Evolutionary conservation across 2,797 vertebrate genomes (phyloP), one percentile per base, ranked within the genome.

Genomic region (Helostoma temminkii): DNA sequence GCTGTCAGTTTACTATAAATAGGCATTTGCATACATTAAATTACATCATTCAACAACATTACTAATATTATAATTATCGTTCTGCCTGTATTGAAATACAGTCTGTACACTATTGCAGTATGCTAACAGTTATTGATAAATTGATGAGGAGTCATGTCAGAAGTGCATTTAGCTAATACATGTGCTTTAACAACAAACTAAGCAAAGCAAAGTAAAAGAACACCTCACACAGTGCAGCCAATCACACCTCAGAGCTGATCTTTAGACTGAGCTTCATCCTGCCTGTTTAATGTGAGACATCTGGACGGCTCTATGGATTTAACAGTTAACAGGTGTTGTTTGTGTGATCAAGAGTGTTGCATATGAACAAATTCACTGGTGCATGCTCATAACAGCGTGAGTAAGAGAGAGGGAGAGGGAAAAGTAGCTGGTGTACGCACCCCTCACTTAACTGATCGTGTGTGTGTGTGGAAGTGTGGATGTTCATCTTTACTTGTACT

Each of bases 301-400:
- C 89, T 90, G 85, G 78, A 84, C 8, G 67, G 75, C 74, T 84
- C 19, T 82, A 78, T 75, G 75, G 67, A 71, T 81, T 83, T 88
- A 82, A 84, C 75, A 76, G 76, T 58, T 63, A 82, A 70, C 78
- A 85, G 76, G 85, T 84, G 86, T 66, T 86, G 85, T 88, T 82
- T 82, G 76, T 87, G 81, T 83, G 78, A 85, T 76, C 59, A 66
- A 15, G 65, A 74, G 81, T 48, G 77, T 64, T 81, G 80, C 78
- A 74, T 71, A 72, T 67, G 82, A 83, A 42, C 74, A 83, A 71
- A 84, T 48, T 59, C 49, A 53, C 64, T 76, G 61, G 47, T 59
- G 66, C 19, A 1, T 74, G 66, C 55, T 61, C 47, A 32, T 26
- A 48, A 24, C 18, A 22, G 49, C 41, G 14, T 50, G 24, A 30